phyloP scores from a whole-genome alignment of 2,888 invertebrate genomes.

The Lithophane ornitopus region DNA sequence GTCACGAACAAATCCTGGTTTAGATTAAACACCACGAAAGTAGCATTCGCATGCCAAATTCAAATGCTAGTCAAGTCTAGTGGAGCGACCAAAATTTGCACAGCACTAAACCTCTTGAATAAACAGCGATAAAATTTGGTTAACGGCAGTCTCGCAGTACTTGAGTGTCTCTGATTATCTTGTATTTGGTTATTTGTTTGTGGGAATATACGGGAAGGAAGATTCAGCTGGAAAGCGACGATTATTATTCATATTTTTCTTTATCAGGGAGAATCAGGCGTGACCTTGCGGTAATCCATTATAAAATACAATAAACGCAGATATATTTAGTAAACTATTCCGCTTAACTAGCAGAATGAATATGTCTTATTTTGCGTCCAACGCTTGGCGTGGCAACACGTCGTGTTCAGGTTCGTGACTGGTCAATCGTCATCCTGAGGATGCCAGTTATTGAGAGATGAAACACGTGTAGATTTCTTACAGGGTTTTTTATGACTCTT shows the following conservation, averaged over 20 bases:
- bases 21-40: slow-evolving; percentile 9
- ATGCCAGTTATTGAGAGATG: no score
- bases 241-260: background rate
- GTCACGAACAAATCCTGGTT: background rate
- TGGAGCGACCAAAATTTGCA: slow-evolving; percentile 36
- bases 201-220: background rate
- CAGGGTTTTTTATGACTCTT: no score
- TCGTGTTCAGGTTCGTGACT: no score
- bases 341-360: no score
- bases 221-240: background rate
- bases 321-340: no score
- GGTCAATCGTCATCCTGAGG: no score
- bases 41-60: slow-evolving; percentile 3
- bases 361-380: no score
- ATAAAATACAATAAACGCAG: no score
- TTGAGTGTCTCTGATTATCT: slow-evolving; percentile 23
- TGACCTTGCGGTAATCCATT: no score
- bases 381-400: no score
- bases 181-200: slow-evolving; percentile 28
- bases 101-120: slow-evolving; percentile 27
- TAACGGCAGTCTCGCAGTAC: slow-evolving; percentile 7
- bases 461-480: no score
- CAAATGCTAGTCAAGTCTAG: slow-evolving; percentile 17
- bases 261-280: no score
- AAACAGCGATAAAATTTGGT: slow-evolving; percentile 55